Base-by-base conservation (phyloP, 2,113 vertebrate genomes). In the Thinocorus orbignyianus region DNA sequence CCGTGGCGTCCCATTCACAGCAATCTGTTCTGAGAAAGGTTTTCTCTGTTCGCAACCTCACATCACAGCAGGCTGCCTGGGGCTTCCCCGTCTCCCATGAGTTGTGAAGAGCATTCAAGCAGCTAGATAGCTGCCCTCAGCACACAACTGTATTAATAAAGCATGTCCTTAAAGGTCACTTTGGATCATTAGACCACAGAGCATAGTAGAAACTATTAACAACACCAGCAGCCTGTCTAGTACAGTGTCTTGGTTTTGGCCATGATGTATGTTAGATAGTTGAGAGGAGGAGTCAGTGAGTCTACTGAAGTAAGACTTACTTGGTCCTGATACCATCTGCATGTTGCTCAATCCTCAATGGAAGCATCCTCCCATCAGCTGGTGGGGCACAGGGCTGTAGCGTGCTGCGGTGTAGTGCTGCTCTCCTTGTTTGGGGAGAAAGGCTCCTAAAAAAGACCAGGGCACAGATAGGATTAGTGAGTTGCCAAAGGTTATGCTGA, bases 301-400 rank as follows among this genome's bases (percentile, higher is more conserved):
- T 81, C 52, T 72, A 39, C 46, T 46, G 25, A 55, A 66, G 51
- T 10, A 35, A 35, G 37, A 4, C 16, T 35, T 28, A 26, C 3
- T 33, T 69, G 79, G 57, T 65, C 12, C n/a, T 41, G 76, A 30
- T 16, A 6, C 46, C 55, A 24, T 5, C 72, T 71, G 8, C 1
- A 0, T 14, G 49, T 48, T 82, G 52, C 49, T 83, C 58, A 20
- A 1, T 5, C 28, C 41, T 22, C 17, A 19, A 33, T 5, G 0
- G 0, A 55, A 65, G 44, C 30, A 6, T 35, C 60, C 25, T 70
- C 55, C 39, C n/a, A 3, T 15, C 44, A 14, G 30, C n/a, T 4
- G 23, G 24, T 41, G 60, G 64, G 41, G 19, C 14, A 39, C 9
- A 17, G 28, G 17, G 12, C 42, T 5, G 2, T 1, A 2, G 6